Base-by-base conservation (phyloP, 2,113 vertebrate species). In the Formicarius rufipectus region DNA sequence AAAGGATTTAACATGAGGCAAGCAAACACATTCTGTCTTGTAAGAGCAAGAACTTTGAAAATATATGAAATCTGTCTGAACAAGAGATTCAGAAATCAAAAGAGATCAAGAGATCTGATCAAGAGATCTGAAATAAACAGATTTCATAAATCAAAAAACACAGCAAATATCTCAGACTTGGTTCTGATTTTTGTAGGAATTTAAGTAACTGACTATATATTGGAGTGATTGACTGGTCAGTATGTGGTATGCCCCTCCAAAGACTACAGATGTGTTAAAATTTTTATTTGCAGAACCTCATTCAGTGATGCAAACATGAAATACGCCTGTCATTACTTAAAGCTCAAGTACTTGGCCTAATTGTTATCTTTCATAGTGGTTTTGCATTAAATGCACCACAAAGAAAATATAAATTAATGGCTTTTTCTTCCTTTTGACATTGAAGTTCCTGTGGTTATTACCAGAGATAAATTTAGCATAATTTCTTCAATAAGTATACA, bases 361-460 rank as follows among this genome's bases (percentile, higher is more conserved):
- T n/a, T n/a, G n/a, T 19, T 84, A 49, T 59, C 33, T 89, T 85
- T 49, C 0, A 0, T 31, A 78, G 47, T 59, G 28, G 35, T 74
- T 95, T 91, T 84, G 56, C 68, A 55, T 42, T 86, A 67, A 86
- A 56, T 33, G 22, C 17, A 82, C n/a, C 72, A 71, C 47, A 59
- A 52, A 88, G 35, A 85, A 84, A 81, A 33, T 28, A 71, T 33
- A 24, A 87, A 64, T 63, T 64, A 73, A 93, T 71, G 60, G 12
- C 31, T 62, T 74, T 81, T 80, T 39, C 39, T 74, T 31, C 35
- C 5, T 75, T 75, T 74, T 81, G 47, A 81, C 52, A 33, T 45
- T 49, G 66, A 74, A 67, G 76, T 86, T 92, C 77, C 80, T 87
- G 84, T 74, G 71, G 60, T 75, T 89, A 78, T 89, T 95, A 71